Percentiles rank a stretch among this genome's conserved stretches.
Conservation (phyloP, 2,113 vertebrate genomes). For the Empidonax traillii region DNA sequence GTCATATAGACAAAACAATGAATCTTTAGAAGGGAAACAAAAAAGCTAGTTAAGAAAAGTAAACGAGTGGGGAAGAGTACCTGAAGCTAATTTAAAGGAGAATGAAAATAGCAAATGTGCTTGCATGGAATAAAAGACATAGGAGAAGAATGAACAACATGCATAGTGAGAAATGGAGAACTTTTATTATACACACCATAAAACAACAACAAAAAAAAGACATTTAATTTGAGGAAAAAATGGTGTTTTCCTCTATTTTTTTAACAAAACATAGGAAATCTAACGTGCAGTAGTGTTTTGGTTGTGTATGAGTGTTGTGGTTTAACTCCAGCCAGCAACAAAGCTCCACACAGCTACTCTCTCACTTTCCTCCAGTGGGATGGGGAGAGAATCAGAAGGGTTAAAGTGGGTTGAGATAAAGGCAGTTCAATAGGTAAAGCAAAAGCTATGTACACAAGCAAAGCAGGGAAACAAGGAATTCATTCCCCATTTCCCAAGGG, state of each 20-base stretch:
- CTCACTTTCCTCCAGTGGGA: neutral
- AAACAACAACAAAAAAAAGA: neutral
- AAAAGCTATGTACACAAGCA: neutral
- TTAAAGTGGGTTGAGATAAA: neutral
- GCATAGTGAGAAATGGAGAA: neutral
- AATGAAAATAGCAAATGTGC: neutral
- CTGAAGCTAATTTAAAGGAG: neutral
- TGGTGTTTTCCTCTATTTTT: neutral
- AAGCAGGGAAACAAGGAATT: neutral
- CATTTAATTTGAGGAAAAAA: neutral
- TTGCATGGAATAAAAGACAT: neutral
- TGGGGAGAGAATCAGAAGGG: neutral
- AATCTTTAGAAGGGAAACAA: neutral
- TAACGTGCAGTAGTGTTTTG: neutral
- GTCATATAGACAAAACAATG: neutral
- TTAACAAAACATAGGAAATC: neutral
- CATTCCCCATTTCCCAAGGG: neutral
- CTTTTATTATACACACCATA: neutral
- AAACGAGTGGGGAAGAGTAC: neutral
- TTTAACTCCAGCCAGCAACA: neutral
- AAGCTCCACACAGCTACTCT: neutral
- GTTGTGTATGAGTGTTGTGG: neutral
- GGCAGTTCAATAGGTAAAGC: neutral
- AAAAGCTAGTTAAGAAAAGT: neutral
- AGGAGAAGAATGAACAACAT: neutral